These are phyloP conservation scores for Hypolimnas misippus DNA, from an alignment of 2,888 invertebrate species.

Conservation along the genomic window DNA sequence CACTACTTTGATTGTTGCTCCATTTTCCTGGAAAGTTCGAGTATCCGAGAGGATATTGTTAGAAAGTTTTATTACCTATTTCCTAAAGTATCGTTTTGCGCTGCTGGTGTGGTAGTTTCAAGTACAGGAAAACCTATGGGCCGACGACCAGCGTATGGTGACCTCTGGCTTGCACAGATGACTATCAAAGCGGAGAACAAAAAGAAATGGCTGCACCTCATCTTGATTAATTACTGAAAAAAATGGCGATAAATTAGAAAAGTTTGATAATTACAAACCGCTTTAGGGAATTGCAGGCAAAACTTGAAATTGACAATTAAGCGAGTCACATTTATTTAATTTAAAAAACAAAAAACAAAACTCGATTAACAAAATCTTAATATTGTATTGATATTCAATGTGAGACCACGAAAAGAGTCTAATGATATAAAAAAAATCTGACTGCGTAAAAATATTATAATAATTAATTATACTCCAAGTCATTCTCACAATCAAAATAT, in stretches of 20 bases:
- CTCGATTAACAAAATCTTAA: no score
- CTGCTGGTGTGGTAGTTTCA: slow-evolving; percentile 43
- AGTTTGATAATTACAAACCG: slow-evolving; percentile 17
- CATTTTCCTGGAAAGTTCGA: slow-evolving; percentile 1
- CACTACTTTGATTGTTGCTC: not conserved
- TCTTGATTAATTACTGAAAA: slow-evolving; percentile 46
- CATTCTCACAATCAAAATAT: no score
- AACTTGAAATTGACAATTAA: not conserved
- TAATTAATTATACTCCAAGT: no score
- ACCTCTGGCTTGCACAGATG: slow-evolving; percentile 72
- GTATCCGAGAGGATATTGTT: slow-evolving; percentile 10
- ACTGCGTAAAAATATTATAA: no score
- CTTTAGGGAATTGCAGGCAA: not conserved
- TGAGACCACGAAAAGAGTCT: no score
- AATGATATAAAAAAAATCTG: no score
- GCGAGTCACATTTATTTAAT: not conserved
- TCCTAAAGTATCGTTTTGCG: slow-evolving; percentile 42
- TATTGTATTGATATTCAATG: no score
- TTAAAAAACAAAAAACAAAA: not conserved
- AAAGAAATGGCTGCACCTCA: slow-evolving; percentile 45
- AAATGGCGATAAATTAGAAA: slow-evolving; percentile 15
- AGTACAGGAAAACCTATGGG: slow-evolving; percentile 82
- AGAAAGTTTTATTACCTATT: slow-evolving; percentile 49
- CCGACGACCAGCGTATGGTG: slow-evolving; percentile 83
- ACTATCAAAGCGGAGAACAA: slow-evolving; percentile 47